A percentile compares a stretch with the other conserved stretches of the same genome.
These are phyloP conservation scores for Pedionomus torquatus DNA, from an alignment of 2,113 vertebrate species.

Conservation along the genomic window DNA sequence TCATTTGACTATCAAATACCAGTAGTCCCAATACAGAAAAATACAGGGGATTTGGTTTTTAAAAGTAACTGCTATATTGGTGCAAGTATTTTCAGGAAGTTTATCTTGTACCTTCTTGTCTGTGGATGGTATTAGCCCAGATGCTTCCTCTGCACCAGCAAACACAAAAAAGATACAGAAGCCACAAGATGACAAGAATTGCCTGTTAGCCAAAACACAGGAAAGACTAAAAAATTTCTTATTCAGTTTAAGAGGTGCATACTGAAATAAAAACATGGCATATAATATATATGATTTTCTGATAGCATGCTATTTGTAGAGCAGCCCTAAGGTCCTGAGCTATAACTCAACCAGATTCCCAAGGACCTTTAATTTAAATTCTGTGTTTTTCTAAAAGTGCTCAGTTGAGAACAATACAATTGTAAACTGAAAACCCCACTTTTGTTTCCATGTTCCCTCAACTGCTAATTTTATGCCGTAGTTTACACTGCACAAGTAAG, in stretches of 20 bases:
- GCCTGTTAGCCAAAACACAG: not conserved
- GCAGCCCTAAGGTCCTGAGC: not conserved
- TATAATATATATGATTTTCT: not conserved
- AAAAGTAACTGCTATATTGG: not conserved
- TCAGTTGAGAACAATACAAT: not conserved
- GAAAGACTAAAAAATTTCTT: not conserved
- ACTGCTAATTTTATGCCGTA: not conserved
- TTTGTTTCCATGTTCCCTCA: not conserved
- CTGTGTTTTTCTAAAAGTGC: not conserved
- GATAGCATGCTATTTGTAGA: not conserved
- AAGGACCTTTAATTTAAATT: not conserved
- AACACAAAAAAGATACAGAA: not conserved
- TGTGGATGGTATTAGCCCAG: not conserved
- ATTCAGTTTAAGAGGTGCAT: not conserved
- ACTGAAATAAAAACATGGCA: not conserved
- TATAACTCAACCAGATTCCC: not conserved
- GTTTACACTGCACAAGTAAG: not conserved
- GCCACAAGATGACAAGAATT: not conserved
- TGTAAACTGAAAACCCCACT: not conserved
- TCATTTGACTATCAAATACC: not conserved
- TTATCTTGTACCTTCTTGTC: not conserved
- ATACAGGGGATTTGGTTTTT: not conserved
- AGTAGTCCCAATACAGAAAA: not conserved
- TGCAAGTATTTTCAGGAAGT: not conserved
- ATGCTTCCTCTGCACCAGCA: not conserved